Base-by-base conservation (phyloP, 2,888 invertebrate species). In the Melanophora roralis region DNA sequence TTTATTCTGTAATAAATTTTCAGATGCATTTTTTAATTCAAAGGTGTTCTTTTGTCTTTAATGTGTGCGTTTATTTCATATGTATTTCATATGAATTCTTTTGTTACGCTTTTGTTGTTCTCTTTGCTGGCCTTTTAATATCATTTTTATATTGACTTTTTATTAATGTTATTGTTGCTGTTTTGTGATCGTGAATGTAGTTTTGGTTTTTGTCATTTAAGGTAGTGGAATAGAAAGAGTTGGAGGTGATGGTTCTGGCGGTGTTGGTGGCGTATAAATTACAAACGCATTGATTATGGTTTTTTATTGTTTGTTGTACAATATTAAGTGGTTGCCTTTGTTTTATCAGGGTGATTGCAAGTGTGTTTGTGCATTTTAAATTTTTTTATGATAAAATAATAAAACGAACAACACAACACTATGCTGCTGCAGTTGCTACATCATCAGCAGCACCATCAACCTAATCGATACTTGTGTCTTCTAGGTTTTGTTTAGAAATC, bases 401-500 rank as follows among this genome's bases (percentile, higher is more conserved):
- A 87, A 87, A 87, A 84, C 78, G 86, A 86, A 84, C n/a, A n/a
- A n/a, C n/a, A n/a, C n/a, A n/a, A n/a, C 87, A 85, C 83, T 87
- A 85, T 85, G 87, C 86, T 86, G 86, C 85, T 85, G 84, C 57
- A 57, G 60, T 40, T 40, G 55, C 43, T 40, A 67, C 45, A 23
- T 59, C 59, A 67, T 57, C 43, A 40, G 47, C 55, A 21, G 57
- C 84, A 78, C 85, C 85, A 86, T 84, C 82, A 78, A 34, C 27
- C 11, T 27, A 57, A 57, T 57, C 47, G 36, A 51, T 71, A 62
- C 2, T 12, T 21, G 9, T 53, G 32, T 32, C 5, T 53, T 23
- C 19, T 16, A 19, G 27, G 9, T 57, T 11, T 57, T 64, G 14
- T 40, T 65, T 40, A 9, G 19, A 16, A 34, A 16, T 45, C 32